Base-by-base conservation (phyloP, 2,113 vertebrate species). In the Calidris pygmaea region DNA sequence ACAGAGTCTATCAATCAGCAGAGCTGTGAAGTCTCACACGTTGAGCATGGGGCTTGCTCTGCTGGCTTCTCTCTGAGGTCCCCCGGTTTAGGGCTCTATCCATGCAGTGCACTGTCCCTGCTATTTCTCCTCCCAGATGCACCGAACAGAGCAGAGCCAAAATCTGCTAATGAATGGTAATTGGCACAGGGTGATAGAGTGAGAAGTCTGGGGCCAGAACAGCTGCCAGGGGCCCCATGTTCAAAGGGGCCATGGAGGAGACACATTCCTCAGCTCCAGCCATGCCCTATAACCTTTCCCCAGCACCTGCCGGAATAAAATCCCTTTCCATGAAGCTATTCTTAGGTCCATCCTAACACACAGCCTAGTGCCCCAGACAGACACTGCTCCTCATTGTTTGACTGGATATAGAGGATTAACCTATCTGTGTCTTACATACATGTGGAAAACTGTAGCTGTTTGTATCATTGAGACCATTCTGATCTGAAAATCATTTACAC, bases 1-100 rank as follows among this genome's bases (percentile, higher is more conserved):
- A 27, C 29, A 63, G 30, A 83, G 85, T 88, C 93, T 72, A 39
- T 87, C 89, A 92, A 39, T 87, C 89, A 92, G 39, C 73, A 90
- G 68, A 89, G n/a, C 70, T 93, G 68, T 87, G 89, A 93, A 90
- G 71, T 92, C 30, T 84, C 32, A 34, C 37, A 35, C 3, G 2
- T 52, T 74, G 68, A 75, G n/a, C 41, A 45, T 19, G n/a, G 35
- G 30, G 62, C 29, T 88, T n/a, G 34, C 10, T 47, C 34, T 0
- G 0, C 35, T 62, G 48, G 5, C 29, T 88, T 70, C 41, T 70
- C 75, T 48, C 55, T 17, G 37, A 84, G 37, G 24, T 80, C 5
- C 39, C 2, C 1, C 5, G 2, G 16, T 10, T 79, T 52, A 56
- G 53, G 48, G n/a, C 21, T 68, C 26, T 65, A 30, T 24, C 43